These are phyloP conservation scores for Opisthograptis luteolata DNA, from an alignment of 2,888 invertebrate genomes.

Conservation along the genomic window DNA sequence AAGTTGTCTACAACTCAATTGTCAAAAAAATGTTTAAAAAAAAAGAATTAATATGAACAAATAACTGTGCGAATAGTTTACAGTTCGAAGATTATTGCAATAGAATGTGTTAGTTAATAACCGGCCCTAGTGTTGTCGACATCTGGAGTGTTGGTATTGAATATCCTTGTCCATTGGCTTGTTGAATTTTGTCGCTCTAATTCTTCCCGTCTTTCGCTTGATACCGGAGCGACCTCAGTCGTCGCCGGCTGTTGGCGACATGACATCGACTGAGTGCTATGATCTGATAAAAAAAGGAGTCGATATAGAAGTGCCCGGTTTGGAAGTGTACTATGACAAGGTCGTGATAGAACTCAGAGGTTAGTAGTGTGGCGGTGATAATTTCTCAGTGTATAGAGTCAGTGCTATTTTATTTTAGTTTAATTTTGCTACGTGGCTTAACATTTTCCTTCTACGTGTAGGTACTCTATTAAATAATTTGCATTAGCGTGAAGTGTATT, in stretches of 20 bases:
- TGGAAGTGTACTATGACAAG: conserved; percentile 84
- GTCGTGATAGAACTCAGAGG: conserved; percentile 85
- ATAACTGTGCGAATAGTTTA: too few relatives aligned
- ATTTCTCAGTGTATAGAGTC: conserved; percentile 13
- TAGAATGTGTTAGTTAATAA: conserved; percentile 55
- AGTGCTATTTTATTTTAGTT: conserved; percentile 16
- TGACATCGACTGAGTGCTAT: conserved; percentile 81
- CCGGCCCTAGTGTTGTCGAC: conserved; percentile 70
- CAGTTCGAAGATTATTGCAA: conserved; percentile 19
- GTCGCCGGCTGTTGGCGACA: conserved; percentile 63
- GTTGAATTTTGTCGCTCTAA: conserved; percentile 82
- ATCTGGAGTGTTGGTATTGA: conserved; percentile 77
- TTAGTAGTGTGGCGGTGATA: conserved; percentile 57
- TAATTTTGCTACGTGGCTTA: conserved; percentile 21
- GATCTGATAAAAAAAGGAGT: conserved; percentile 79
- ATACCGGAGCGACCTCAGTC: conserved; percentile 47
- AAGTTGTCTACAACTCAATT: too few relatives aligned
- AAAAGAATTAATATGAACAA: too few relatives aligned
- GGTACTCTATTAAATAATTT: neutral
- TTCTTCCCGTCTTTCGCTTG: conserved; percentile 72
- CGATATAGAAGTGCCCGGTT: conserved; percentile 79
- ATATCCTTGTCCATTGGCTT: conserved; percentile 75
- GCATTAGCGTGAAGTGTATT: neutral
- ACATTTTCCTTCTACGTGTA: conserved; percentile 16
- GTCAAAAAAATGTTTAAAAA: too few relatives aligned